Conservation (phyloP, 2,888 invertebrate species). For the Acrobasis repandana region DNA sequence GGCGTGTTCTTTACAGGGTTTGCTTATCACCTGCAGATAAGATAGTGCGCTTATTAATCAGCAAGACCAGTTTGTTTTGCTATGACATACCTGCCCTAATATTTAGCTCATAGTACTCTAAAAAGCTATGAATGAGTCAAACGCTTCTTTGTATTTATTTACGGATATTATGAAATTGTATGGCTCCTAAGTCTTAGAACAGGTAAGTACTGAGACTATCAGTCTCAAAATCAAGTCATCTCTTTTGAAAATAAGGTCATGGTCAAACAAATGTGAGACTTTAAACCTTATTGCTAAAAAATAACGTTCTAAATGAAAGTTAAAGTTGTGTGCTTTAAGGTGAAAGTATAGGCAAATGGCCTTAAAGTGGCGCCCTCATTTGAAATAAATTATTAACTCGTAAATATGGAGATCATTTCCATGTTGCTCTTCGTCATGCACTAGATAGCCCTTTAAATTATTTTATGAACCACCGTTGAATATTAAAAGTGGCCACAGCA, state of each 20-base stretch:
- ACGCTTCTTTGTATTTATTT: background rate
- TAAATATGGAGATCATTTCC: no score
- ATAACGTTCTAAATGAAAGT: background rate
- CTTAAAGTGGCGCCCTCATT: no score
- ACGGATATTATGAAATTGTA: background rate
- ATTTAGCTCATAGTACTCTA: constrained; percentile 13
- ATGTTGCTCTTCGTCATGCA: no score
- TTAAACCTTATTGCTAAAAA: background rate
- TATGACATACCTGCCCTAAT: constrained; percentile 23
- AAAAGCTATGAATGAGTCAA: constrained; percentile 29
- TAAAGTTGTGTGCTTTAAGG: background rate
- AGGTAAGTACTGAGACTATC: no score
- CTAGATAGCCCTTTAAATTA: no score
- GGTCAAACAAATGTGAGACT: background rate
- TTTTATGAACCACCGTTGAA: no score
- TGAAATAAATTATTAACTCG: no score
- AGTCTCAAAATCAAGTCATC: background rate
- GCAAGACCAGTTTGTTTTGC: constrained; percentile 30
- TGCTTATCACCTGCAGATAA: constrained; percentile 67
- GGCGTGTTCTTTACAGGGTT: constrained; percentile 52
- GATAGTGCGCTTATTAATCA: constrained; percentile 66
- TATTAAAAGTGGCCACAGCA: no score
- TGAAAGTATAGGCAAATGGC: no score
- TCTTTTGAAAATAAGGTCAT: background rate
- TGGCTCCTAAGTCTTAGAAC: no score